Percentiles rank a stretch among this genome's conserved stretches.
phyloP scores from a whole-genome alignment of 2,888 invertebrate species.

The Phania funesta region DNA sequence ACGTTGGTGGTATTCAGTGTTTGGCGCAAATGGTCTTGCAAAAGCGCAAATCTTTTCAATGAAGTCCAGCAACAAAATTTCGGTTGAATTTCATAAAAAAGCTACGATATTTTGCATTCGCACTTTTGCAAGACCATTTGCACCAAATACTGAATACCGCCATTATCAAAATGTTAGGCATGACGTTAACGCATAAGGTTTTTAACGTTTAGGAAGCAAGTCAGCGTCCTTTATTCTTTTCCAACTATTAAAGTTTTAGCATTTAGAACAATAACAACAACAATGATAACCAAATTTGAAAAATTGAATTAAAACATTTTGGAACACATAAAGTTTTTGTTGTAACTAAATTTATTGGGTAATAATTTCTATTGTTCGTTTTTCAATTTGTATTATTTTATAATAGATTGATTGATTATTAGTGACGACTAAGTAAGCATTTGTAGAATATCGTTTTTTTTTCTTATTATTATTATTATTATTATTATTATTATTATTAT shows the following conservation, averaged over 20 bases:
- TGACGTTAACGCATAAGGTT: too few relatives aligned
- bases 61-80: too few relatives aligned
- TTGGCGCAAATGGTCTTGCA: too few relatives aligned
- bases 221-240: neutral
- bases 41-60: too few relatives aligned
- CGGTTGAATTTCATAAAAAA: too few relatives aligned
- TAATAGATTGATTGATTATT: neutral
- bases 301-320: conserved; percentile 67
- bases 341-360: conserved; percentile 83
- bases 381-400: conserved; percentile 15
- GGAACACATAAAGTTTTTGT: conserved; percentile 76
- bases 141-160: too few relatives aligned
- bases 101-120: too few relatives aligned
- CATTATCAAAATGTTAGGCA: too few relatives aligned
- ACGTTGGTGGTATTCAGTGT: too few relatives aligned
- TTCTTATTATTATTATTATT: neutral
- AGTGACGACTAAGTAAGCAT: conserved; percentile 16
- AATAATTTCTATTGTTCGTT: conserved; percentile 70
- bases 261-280: conserved; percentile 11
- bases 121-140: too few relatives aligned
- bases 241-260: neutral
- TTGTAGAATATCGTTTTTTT: neutral
- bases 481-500: neutral
- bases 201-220: too few relatives aligned
- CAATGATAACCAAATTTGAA: conserved; percentile 72